Evolutionary conservation across 2,888 invertebrate species (phyloP).

Genomic region (Noctuana brunneofusca): DNA sequence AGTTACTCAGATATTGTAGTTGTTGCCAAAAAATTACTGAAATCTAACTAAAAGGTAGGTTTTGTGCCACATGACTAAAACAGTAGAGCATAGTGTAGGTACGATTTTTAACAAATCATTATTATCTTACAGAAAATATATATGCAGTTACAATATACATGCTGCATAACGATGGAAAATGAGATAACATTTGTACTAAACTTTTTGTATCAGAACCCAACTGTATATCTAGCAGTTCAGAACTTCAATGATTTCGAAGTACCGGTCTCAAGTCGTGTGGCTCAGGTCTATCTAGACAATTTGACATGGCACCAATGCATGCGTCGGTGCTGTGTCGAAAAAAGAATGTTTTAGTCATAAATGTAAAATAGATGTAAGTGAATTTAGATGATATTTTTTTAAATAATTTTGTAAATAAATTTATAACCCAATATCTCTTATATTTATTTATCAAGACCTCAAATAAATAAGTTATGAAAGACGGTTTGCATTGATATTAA

Average conservation of each 20-base stretch:
- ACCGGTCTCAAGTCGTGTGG: too few relatives aligned
- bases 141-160: too few relatives aligned
- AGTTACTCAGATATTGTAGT: constrained; percentile 45
- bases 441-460: constrained; percentile 1
- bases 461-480: background rate
- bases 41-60: constrained; percentile 44
- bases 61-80: background rate
- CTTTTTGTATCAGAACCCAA: too few relatives aligned
- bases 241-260: too few relatives aligned
- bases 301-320: constrained; percentile 62
- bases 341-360: constrained; percentile 68
- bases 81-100: background rate
- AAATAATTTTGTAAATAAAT: constrained; percentile 44
- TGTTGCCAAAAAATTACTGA: constrained; percentile 65
- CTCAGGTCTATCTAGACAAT: constrained; percentile 41
- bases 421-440: constrained; percentile 32
- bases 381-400: constrained; percentile 41
- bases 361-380: constrained; percentile 53
- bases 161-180: too few relatives aligned
- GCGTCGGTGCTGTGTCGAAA: constrained; percentile 70
- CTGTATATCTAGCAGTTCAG: too few relatives aligned
- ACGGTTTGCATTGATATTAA: too few relatives aligned
- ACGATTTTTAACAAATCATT: background rate
- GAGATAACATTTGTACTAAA: too few relatives aligned
- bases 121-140: too few relatives aligned